Evolutionary conservation across 1,140 invertebrate species (phyloP).

Genomic region (Drosophila kurseongensis): DNA sequence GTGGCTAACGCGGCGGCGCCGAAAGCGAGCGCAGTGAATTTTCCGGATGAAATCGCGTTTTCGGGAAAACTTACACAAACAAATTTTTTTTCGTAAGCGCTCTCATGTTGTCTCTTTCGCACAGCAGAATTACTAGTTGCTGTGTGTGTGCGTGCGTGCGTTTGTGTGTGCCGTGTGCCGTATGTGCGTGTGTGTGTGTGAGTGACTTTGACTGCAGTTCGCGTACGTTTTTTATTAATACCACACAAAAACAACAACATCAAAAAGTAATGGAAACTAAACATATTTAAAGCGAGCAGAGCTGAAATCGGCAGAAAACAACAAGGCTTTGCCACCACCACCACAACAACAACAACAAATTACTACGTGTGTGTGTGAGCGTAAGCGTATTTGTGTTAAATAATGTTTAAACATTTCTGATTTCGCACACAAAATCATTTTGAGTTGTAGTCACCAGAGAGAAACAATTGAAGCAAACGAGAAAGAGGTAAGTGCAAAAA

Average conservation of each 20-base stretch:
- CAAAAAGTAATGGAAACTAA: slow-evolving; percentile 39
- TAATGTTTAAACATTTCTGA: slow-evolving; percentile 74
- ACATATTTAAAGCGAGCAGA: slow-evolving; percentile 38
- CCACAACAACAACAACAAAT: slow-evolving; percentile 43
- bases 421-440: slow-evolving; percentile 56
- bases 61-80: slow-evolving; percentile 43
- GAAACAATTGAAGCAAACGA: slow-evolving; percentile 26
- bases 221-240: slow-evolving; percentile 59
- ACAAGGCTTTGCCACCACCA: slow-evolving; percentile 42
- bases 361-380: slow-evolving; percentile 44
- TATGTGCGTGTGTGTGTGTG: slow-evolving; percentile 35
- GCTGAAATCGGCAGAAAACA: slow-evolving; percentile 27
- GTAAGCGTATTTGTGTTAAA: slow-evolving; percentile 69
- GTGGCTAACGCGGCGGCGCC: slow-evolving; percentile 28
- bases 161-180: slow-evolving; percentile 33
- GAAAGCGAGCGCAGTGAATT: slow-evolving; percentile 54
- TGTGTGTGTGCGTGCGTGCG: slow-evolving; percentile 64
- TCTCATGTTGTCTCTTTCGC: slow-evolving; percentile 58
- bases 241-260: slow-evolving; percentile 20
- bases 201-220: slow-evolving; percentile 78
- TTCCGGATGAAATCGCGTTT: slow-evolving; percentile 56
- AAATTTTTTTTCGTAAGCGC: slow-evolving; percentile 72
- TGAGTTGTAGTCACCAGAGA: slow-evolving; percentile 52
- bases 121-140: slow-evolving; percentile 78
- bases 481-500: slow-evolving; percentile 58